Evolutionary conservation across 2,113 vertebrate species (phyloP), one percentile per base, ranked within the genome.

Genomic region (Eubucco bourcierii): DNA sequence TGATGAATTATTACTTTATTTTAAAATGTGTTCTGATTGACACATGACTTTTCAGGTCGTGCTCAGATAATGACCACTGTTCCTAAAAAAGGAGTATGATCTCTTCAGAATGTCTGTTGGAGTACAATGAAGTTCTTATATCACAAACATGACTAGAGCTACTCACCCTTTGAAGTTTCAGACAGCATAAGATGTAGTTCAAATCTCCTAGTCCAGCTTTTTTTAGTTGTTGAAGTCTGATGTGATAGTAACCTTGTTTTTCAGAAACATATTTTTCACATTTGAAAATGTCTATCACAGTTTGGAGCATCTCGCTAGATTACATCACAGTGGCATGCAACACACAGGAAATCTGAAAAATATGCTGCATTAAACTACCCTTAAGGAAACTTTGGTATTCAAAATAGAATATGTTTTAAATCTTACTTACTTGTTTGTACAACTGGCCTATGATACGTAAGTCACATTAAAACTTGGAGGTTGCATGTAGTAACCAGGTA

Each of bases 381-480:
- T 85, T 90, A 88, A 94, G 96, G 96, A 97, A 95, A 87, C 72
- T 12, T 20, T 83, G 53, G 41, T 91, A 94, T 97, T 97, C 95
- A 96, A 97, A 95, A 95, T 96, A 96, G 93, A 97, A 56, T 95
- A 81, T 96, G 95, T 96, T 96, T 96, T 96, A 95, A n/a, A 95
- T 97, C 95, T 97, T 91, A 80, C 94, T 97, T 84, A 9, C 95
- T 94, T 96, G 91, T 94, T 96, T 96, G 93, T 94, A 92, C 91
- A 96, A 96, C 65, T 95, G 91, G 91, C 61, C 90, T 63, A 16
- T 60, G 79, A 81, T 90, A 77, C 5, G 2, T 77, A 72, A 85
- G 70, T 34, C 61, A 81, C 18, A 65, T 85, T 91, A 68, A 78
- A 88, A 84, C 27, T 83, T 75, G 37, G 66, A 90, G 58, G 33